phyloP scores from a whole-genome alignment of 2,888 invertebrate species.

The Caenorhabditis panamensis region DNA sequence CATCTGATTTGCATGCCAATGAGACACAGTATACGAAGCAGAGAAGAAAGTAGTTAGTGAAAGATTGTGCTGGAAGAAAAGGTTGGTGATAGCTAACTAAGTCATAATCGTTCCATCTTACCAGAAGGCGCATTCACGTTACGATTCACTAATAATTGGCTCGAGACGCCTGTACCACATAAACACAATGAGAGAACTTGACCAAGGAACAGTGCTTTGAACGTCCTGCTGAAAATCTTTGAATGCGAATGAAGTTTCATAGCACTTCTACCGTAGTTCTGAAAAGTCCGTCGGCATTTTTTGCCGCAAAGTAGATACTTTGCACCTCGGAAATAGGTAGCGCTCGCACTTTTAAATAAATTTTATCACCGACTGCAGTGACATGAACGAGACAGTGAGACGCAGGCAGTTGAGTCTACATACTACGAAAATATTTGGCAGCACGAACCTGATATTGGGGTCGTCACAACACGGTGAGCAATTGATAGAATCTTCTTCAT shows the following conservation, averaged over 20 bases:
- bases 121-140: constrained; percentile 88
- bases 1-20: constrained; percentile 85
- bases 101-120: too few relatives aligned
- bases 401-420: neutral
- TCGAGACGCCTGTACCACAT: constrained; percentile 88
- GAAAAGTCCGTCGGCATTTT: constrained; percentile 12
- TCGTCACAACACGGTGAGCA: constrained; percentile 77
- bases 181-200: constrained; percentile 88
- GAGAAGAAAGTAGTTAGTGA: constrained; percentile 88
- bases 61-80: constrained; percentile 86
- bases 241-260: too few relatives aligned
- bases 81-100: too few relatives aligned
- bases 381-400: constrained; percentile 1
- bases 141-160: constrained; percentile 86
- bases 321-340: neutral
- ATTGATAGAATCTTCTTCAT: constrained; percentile 71
- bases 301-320: neutral
- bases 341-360: neutral
- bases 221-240: constrained; percentile 81
- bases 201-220: constrained; percentile 81
- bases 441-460: constrained; percentile 68
- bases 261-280: constrained; percentile 13
- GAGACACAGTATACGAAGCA: constrained; percentile 88
- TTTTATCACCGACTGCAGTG: constrained; percentile 11
- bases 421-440: neutral